phyloP scores from a whole-genome alignment of 2,113 vertebrate genomes.

The Megaceryle maxima region DNA sequence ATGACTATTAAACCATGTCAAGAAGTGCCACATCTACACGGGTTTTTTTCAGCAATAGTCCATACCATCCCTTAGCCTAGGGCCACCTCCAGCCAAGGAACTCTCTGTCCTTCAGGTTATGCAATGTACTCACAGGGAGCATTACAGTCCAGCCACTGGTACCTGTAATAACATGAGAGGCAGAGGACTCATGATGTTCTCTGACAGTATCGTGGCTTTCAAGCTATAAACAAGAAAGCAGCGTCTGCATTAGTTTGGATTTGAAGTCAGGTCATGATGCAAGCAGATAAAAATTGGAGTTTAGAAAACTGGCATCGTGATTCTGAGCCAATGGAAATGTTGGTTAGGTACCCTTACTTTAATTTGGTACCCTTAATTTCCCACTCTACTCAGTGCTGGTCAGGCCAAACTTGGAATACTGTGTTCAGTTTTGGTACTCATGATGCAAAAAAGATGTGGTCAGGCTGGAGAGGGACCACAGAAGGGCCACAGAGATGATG shows the following conservation, averaged over 20 bases:
- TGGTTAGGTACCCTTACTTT: neutral
- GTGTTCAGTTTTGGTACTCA: neutral
- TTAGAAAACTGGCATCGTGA: neutral
- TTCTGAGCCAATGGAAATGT: neutral
- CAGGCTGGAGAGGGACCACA: neutral
- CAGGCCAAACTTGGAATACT: neutral
- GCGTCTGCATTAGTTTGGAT: neutral
- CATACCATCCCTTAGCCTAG: neutral
- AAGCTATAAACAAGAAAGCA: neutral
- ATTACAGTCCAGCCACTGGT: accelerated
- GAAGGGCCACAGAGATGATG: neutral
- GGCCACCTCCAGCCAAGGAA: neutral
- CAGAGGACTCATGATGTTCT: neutral
- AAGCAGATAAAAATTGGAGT: neutral
- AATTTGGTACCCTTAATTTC: neutral
- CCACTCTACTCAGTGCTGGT: neutral
- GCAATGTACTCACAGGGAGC: neutral
- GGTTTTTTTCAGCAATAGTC: neutral
- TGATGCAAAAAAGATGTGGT: neutral
- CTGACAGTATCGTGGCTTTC: neutral
- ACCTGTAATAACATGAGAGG: neutral
- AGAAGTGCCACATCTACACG: too few relatives aligned
- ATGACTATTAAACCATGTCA: too few relatives aligned
- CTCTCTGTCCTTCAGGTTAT: neutral
- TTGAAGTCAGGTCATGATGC: neutral